phyloP scores from a whole-genome alignment of 2,888 invertebrate genomes.

The Sesamia inferens region DNA sequence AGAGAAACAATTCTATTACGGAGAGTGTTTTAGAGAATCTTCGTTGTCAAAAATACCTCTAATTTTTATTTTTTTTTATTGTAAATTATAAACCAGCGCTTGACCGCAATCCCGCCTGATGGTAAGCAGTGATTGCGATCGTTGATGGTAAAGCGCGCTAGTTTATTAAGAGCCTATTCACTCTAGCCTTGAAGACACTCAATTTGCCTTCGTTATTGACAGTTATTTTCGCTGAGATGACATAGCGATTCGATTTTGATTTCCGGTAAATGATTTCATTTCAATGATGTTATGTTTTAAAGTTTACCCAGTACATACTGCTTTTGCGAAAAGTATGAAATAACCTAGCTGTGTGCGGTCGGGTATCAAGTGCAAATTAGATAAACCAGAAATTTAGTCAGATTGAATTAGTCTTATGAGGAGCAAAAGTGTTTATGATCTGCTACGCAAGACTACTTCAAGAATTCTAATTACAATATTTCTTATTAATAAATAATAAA shows the following conservation, averaged over 20 bases:
- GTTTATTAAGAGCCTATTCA: no score
- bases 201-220: no score
- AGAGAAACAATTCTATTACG: neutral
- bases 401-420: neutral
- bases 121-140: no score
- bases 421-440: neutral
- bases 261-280: no score
- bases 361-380: neutral
- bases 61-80: no score
- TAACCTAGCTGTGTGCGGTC: no score
- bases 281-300: neutral
- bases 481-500: neutral
- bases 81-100: no score
- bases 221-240: neutral
- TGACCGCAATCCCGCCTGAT: no score
- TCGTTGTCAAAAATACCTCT: neutral
- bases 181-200: no score
- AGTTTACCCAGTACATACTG: neutral
- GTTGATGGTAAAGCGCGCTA: no score
- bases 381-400: neutral
- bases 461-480: conserved; percentile 19
- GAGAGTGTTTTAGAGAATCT: no score
- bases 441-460: neutral
- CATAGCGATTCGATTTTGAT: neutral
- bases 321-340: neutral